These are phyloP conservation scores for Napeogenes sylphis DNA, from an alignment of 2,888 invertebrate species.

Conservation along the genomic window DNA sequence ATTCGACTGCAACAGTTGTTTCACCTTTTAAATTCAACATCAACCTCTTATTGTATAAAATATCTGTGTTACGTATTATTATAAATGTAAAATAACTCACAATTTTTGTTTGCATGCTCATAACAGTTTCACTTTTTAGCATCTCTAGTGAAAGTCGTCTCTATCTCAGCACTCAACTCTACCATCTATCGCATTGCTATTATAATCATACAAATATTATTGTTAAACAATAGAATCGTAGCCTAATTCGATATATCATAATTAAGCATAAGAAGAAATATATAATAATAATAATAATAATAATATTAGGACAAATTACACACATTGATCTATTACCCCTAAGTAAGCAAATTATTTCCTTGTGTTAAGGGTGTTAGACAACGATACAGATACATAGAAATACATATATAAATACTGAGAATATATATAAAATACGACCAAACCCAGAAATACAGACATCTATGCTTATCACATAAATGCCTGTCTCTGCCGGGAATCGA, in stretches of 20 bases:
- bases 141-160: constrained; percentile 66
- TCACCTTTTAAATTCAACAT: constrained; percentile 29
- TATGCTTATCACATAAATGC: no score
- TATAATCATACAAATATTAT: constrained; percentile 19
- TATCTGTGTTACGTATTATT: constrained; percentile 19
- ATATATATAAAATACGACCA: no score
- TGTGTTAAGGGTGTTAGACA: no score
- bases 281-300: no score
- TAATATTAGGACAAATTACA: no score
- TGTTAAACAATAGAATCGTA: constrained; percentile 16
- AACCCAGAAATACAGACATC: no score
- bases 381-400: no score
- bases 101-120: constrained; percentile 31
- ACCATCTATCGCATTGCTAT: constrained; percentile 53
- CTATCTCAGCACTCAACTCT: constrained; percentile 61
- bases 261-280: neutral
- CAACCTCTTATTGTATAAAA: constrained; percentile 7
- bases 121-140: constrained; percentile 76
- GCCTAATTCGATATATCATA: neutral
- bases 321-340: no score
- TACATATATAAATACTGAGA: no score
- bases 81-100: neutral
- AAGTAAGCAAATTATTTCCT: no score
- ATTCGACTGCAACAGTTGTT: constrained; percentile 29
- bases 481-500: no score